Conservation (phyloP, 2,888 invertebrate genomes). For the Molorchus minor region DNA sequence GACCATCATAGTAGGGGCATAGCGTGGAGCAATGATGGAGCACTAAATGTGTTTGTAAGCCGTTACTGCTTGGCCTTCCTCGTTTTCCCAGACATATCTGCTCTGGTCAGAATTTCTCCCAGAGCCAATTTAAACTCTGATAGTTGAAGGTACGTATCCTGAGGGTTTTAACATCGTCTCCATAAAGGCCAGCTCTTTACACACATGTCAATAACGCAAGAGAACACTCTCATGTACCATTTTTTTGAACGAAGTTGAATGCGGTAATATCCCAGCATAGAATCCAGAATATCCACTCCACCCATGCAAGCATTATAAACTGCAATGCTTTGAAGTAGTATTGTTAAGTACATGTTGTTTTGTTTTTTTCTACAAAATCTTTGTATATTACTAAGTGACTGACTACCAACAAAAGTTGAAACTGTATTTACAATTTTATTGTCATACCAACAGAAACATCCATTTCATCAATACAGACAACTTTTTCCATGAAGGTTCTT, state of each 20-base stretch:
- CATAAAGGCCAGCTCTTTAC: background rate
- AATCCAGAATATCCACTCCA: conserved; percentile 1
- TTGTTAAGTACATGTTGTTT: background rate
- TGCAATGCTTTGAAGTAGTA: background rate
- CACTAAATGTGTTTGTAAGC: background rate
- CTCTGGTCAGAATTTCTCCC: background rate
- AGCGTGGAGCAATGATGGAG: no score
- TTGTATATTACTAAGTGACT: background rate
- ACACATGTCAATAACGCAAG: background rate
- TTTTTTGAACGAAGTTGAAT: background rate
- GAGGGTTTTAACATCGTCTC: background rate
- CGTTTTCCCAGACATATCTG: background rate
- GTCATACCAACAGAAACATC: background rate
- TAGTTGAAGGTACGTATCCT: no score
- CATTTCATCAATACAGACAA: background rate
- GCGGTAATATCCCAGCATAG: background rate
- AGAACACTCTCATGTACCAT: background rate
- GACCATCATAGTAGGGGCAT: no score
- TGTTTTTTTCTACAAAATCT: background rate
- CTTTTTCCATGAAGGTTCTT: no score
- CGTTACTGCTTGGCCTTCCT: background rate
- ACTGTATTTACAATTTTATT: background rate
- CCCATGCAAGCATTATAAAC: conserved; percentile 4
- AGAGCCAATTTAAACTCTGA: background rate
- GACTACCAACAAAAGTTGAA: background rate